A percentile compares a stretch with the other conserved stretches of the same genome.
These are phyloP conservation scores for Bemisia tabaci DNA, from an alignment of 1,140 invertebrate genomes.

Conservation along the genomic window DNA sequence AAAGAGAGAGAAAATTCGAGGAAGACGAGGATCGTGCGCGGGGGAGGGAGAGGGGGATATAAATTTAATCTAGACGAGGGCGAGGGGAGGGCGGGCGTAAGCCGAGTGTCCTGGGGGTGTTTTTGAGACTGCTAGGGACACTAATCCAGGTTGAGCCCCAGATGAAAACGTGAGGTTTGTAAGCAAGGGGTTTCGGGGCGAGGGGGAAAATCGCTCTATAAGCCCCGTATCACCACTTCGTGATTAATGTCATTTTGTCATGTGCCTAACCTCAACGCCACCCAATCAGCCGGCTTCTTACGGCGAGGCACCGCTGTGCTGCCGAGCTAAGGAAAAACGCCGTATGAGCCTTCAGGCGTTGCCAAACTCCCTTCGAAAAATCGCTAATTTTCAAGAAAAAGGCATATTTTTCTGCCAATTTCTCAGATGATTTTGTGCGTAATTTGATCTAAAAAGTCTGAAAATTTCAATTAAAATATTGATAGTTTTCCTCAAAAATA, in stretches of 20 bases:
- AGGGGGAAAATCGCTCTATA: background rate
- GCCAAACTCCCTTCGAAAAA: too few species aligned
- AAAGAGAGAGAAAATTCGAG: background rate
- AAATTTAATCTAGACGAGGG: background rate
- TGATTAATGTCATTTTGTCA: background rate
- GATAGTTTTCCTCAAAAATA: too few species aligned
- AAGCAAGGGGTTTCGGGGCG: background rate
- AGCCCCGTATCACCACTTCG: background rate
- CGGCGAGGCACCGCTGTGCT: too few species aligned
- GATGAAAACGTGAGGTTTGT: background rate
- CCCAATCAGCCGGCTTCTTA: background rate
- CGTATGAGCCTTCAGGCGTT: too few species aligned
- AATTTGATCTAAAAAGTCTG: too few species aligned
- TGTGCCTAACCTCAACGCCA: background rate
- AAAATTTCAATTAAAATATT: too few species aligned
- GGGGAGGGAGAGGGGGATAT: background rate
- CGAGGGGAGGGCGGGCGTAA: background rate
- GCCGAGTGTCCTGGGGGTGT: background rate
- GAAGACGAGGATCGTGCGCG: background rate
- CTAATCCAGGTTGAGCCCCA: background rate
- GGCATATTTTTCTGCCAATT: too few species aligned
- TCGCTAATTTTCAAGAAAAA: too few species aligned
- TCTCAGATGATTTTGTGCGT: too few species aligned
- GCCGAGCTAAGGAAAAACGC: too few species aligned
- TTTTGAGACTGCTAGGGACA: background rate